Conservation (phyloP, 2,888 invertebrate species). For the Archaeoteleia sp. region DNA sequence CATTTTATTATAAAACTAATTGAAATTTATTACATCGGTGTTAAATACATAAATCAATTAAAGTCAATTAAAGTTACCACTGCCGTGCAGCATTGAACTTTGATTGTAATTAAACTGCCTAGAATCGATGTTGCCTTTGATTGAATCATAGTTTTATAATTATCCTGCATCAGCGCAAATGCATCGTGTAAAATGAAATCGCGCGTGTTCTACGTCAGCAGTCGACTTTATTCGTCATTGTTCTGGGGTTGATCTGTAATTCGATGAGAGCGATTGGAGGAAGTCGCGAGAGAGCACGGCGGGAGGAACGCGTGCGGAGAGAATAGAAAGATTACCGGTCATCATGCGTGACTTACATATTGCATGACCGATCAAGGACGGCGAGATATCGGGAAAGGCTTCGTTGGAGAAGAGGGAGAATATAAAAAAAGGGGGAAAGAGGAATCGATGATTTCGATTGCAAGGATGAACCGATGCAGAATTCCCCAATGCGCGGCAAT, state of each 20-base stretch:
- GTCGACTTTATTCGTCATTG: too few relatives aligned
- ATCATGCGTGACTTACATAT: conserved; percentile 61
- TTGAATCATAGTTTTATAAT: too few relatives aligned
- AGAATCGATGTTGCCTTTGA: too few relatives aligned
- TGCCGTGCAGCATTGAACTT: too few relatives aligned
- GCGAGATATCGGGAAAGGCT: conserved; percentile 22
- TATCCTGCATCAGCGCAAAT: too few relatives aligned
- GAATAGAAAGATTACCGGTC: conserved; percentile 43
- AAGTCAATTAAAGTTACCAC: too few relatives aligned
- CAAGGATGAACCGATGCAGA: conserved; percentile 9
- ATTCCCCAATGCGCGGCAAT: conserved; percentile 15
- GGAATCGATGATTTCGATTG: conserved; percentile 32
- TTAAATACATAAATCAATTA: too few relatives aligned
- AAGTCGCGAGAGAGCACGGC: conserved; percentile 32
- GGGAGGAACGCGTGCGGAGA: conserved; percentile 27
- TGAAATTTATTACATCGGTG: too few relatives aligned
- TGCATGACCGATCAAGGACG: conserved; percentile 51
- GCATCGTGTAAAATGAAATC: too few relatives aligned
- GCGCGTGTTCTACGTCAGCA: too few relatives aligned
- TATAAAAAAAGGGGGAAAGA: conserved; percentile 24
- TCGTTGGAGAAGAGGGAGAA: conserved; percentile 6
- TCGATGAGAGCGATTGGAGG: conserved; percentile 34
- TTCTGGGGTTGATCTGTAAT: conserved; percentile 25
- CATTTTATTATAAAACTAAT: too few relatives aligned
- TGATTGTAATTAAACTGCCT: too few relatives aligned